Evolutionary conservation across 2,888 invertebrate species (phyloP).

Genomic region (Sinohyriopsis cumingii): DNA sequence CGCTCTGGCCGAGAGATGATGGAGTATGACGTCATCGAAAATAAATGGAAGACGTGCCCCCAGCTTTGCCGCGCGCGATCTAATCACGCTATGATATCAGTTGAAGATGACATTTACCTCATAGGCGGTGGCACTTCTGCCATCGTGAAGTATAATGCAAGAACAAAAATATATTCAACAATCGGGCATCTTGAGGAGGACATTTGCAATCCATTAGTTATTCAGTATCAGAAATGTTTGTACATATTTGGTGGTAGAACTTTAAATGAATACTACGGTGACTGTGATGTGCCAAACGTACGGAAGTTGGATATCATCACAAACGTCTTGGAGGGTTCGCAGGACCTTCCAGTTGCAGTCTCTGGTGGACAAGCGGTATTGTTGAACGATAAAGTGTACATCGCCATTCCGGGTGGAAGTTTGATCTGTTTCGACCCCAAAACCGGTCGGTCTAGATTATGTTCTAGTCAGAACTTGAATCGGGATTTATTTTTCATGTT

Average conservation of each 20-base stretch:
- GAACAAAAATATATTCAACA: slow-evolving; percentile 6
- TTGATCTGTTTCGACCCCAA: slow-evolving; percentile 22
- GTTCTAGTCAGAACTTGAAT: slow-evolving; percentile 19
- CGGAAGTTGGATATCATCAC: slow-evolving; percentile 14
- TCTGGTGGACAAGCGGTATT: slow-evolving; percentile 24
- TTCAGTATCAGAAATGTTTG: slow-evolving; percentile 6
- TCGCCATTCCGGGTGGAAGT: slow-evolving; percentile 22
- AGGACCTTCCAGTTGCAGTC: slow-evolving; percentile 17
- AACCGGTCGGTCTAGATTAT: slow-evolving; percentile 17
- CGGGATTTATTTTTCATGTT: slow-evolving; percentile 23
- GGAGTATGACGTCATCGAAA: slow-evolving; percentile 20
- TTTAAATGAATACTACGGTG: not conserved
- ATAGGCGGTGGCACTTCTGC: slow-evolving; percentile 14
- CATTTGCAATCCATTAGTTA: slow-evolving; percentile 6
- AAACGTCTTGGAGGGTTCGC: slow-evolving; percentile 5
- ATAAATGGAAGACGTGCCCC: slow-evolving; percentile 14
- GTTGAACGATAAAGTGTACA: slow-evolving; percentile 16
- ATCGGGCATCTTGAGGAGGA: slow-evolving; percentile 10
- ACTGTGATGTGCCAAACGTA: slow-evolving; percentile 9
- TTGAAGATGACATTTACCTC: slow-evolving; percentile 6
- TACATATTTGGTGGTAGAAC: slow-evolving; percentile 24
- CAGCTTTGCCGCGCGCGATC: slow-evolving; percentile 4
- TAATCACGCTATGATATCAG: slow-evolving; percentile 15
- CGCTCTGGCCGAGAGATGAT: slow-evolving; percentile 5
- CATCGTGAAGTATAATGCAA: slow-evolving; percentile 11